Percentiles rank a stretch among this genome's conserved stretches.
These are phyloP conservation scores for Drusus annulatus DNA, from an alignment of 1,140 invertebrate genomes.

Conservation along the genomic window DNA sequence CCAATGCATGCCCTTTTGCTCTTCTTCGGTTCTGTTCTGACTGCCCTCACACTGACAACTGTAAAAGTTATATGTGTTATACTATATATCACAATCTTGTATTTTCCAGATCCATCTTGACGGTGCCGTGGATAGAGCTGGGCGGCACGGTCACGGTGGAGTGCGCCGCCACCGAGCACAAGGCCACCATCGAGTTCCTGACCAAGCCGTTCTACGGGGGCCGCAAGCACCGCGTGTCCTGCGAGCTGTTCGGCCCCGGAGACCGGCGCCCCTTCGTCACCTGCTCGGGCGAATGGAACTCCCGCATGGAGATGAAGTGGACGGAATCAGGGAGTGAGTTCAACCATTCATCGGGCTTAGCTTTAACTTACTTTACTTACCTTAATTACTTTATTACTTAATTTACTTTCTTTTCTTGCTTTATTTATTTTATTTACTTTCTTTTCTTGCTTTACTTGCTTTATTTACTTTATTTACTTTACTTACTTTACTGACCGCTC, in stretches of 20 bases:
- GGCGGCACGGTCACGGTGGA: slow-evolving; percentile 91
- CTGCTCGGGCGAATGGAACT: slow-evolving; percentile 96
- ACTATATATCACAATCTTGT: not conserved
- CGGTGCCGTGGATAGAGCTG: slow-evolving; percentile 97
- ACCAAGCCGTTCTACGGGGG: slow-evolving; percentile 98
- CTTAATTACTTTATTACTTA: no score
- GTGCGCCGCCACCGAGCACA: slow-evolving; percentile 92
- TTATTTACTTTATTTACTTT: no score
- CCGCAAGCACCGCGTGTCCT: slow-evolving; percentile 91
- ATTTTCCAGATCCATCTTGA: slow-evolving; percentile 86
- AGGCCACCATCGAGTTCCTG: slow-evolving; percentile 91
- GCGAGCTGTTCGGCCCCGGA: slow-evolving; percentile 84
- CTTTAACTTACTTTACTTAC: no score
- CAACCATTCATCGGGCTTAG: not conserved
- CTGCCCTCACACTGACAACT: no score
- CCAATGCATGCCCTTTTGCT: no score
- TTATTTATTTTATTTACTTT: no score
- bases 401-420: no score
- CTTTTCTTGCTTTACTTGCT: no score
- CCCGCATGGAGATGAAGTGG: slow-evolving; percentile 92
- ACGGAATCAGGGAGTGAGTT: slow-evolving; percentile 78
- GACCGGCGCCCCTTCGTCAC: slow-evolving; percentile 92
- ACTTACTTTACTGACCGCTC: no score
- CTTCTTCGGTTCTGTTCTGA: no score
- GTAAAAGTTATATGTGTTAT: no score